phyloP scores from a whole-genome alignment of 2,113 vertebrate species.

The Crocuta crocuta region DNA sequence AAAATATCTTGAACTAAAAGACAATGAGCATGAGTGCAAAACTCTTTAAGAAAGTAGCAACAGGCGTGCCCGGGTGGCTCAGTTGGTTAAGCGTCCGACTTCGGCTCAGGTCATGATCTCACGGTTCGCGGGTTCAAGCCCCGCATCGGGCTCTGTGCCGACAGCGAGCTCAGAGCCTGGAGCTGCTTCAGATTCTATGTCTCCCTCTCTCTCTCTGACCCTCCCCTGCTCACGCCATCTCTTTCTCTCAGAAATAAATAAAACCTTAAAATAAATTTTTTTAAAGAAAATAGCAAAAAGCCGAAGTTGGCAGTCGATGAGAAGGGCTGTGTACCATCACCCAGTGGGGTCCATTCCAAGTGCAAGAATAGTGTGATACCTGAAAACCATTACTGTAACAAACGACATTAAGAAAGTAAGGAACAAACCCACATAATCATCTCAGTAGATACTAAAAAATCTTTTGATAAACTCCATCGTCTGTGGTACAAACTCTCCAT shows the following conservation, averaged over 20 bases:
- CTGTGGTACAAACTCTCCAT: background rate
- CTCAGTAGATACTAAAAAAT: background rate
- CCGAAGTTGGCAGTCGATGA: background rate
- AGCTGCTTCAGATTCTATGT: no score
- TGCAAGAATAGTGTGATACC: background rate
- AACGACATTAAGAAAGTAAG: background rate
- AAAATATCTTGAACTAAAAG: background rate
- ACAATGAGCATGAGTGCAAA: background rate
- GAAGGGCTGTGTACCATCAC: rapidly evolving
- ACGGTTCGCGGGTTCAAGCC: no score
- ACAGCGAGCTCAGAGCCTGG: no score
- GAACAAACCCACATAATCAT: background rate
- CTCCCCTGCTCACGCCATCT: no score
- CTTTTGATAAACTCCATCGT: background rate
- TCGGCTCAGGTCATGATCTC: no score
- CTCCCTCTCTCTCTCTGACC: no score
- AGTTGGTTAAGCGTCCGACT: no score
- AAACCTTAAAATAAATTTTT: no score
- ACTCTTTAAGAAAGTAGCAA: background rate
- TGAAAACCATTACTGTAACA: background rate
- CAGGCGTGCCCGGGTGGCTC: no score
- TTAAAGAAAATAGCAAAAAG: background rate
- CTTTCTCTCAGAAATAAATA: no score
- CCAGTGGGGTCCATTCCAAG: background rate
- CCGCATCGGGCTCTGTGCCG: no score